Evolutionary conservation across 2,113 vertebrate genomes (phyloP).

Genomic region (Spheniscus mendiculus): DNA sequence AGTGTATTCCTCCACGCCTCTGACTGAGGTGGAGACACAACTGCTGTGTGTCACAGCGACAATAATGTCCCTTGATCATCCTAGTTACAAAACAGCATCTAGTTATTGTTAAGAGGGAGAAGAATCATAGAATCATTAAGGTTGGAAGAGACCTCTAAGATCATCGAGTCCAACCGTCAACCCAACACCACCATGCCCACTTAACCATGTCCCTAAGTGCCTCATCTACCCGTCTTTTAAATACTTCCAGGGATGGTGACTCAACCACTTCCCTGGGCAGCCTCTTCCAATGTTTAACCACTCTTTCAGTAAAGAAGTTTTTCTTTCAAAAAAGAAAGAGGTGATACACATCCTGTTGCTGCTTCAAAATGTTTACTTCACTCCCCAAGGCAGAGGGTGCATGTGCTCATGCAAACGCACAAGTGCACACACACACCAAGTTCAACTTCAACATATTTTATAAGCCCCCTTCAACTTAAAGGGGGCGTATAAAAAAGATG

Average conservation of each 20-base stretch:
- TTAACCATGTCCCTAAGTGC: too few relatives aligned
- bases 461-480: too few relatives aligned
- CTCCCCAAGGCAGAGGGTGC: background rate
- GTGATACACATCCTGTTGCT: accelerated
- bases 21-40: background rate
- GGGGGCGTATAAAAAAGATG: too few relatives aligned
- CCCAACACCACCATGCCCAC: too few relatives aligned
- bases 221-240: too few relatives aligned
- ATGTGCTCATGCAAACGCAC: accelerated
- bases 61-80: background rate
- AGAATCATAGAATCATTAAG: too few relatives aligned
- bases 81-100: background rate
- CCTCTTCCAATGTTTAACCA: too few relatives aligned
- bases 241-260: too few relatives aligned
- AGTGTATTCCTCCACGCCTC: background rate
- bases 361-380: background rate
- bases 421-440: background rate
- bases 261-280: too few relatives aligned
- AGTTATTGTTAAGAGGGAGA: background rate
- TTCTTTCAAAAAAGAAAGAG: background rate
- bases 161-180: too few relatives aligned
- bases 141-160: too few relatives aligned
- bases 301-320: too few relatives aligned
- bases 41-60: background rate
- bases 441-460: background rate